Base-by-base conservation (phyloP, 1,140 invertebrate genomes). In the Aphelinus atriplicis region DNA sequence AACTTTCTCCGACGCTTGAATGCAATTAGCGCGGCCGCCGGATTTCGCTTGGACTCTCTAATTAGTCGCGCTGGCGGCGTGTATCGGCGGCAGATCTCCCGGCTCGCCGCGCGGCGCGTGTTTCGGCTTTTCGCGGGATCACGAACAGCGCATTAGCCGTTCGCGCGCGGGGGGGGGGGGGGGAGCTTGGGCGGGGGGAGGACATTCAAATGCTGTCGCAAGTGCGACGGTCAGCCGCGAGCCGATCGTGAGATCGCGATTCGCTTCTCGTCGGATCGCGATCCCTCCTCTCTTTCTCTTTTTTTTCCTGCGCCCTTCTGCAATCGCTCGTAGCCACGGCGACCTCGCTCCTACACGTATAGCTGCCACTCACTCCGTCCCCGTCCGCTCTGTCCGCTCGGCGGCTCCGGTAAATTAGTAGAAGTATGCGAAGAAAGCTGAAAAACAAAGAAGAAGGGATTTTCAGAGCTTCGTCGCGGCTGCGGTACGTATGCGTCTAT, bases 361-460 rank as follows among this genome's bases (percentile, higher is more conserved):
- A 26, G 26, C 26, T 26, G 26, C 26, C 26, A 26, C 26, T 26
- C 26, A 26, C 7, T 53, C 26, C 48, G 47, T 43, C 10, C 7
- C 57, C 56, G 9, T n/a, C 45, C 3, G 45, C 60, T 55, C 60
- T 7, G 0, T 63, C 1, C 55, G 4, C 10, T 43, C 26, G 3
- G 3, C 55, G 46, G 6, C 26, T 43, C 45, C n/a, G 50, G 3
- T n/a, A 67, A 71, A 76, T 80, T 81, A 86, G 68, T 85, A 86
- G 78, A 82, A 86, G 76, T 82, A 86, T 10, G 83, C 79, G 73
- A 80, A 82, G 74, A 82, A 84, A 69, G 78, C 85, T 86, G 83
- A 64, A 85, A 85, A 75, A 56, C 7, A 66, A 61, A 4, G 45
- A 50, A 3, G 45, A 26, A 58, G 57, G 6, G 58, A 45, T 26